Base-by-base conservation (phyloP, 2,888 invertebrate species). In the Drosophila quinaria region DNA sequence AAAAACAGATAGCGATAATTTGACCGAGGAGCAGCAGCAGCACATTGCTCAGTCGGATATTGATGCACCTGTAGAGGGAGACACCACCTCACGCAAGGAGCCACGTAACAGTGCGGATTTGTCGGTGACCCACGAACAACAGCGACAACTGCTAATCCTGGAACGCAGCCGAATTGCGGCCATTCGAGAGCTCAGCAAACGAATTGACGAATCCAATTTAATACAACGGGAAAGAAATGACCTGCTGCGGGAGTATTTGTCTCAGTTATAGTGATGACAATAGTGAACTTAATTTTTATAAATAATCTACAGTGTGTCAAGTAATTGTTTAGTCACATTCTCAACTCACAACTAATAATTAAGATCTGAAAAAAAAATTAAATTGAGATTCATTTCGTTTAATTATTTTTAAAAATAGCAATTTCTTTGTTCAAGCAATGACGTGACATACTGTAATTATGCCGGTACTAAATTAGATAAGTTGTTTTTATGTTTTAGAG, bases 221-320 rank as follows among this genome's bases (percentile, higher is more conserved):
- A 80, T 80, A 39, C 83, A 80, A 33, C 72, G 83, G 0, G 83
- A 80, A 42, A 66, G 80, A 10, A 80, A 80, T 46, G 80, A 83
- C 10, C 59, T 80, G 6, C 22, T 80, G 3, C 54, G 77, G 2
- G 83, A 80, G 17, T 80, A 76, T 65, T 41, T 80, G 0, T 35
- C 59, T 4, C 81, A 74, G n/a, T 72, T 69, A 63, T 74, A 82
- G 61, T 17, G 17, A 19, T 51, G 63, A 25, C 5, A 39, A 6
- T 33, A 39, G n/a, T 9, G 3, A 17, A 29, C 10, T 11, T 46
- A 15, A 52, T 33, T 42, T 33, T 42, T 42, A 25, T 41, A 49
- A 49, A 49, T 44, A 46, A 35, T 10, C 6, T n/a, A 44, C 19
- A 44, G 22, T 13, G 8, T 22, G 29, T 39, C 22, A 19, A 17